Percentiles rank a stretch among this genome's conserved stretches.
Conservation (phyloP, 2,888 invertebrate genomes). For the Oxycera nigricornis region DNA sequence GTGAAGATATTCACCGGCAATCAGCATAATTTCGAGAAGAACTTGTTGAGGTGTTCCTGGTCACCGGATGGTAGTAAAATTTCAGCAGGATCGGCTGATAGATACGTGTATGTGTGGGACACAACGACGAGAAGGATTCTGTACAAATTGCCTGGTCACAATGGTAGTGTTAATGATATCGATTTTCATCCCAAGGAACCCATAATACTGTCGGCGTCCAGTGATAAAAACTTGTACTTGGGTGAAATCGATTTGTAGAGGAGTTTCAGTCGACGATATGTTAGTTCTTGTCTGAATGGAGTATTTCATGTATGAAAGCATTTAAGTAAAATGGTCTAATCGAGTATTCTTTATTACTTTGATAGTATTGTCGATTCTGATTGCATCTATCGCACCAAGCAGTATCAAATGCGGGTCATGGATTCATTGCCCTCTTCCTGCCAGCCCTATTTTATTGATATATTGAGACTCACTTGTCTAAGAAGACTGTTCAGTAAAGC, state of each 20-base stretch:
- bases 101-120: conserved; percentile 97
- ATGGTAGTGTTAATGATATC: conserved; percentile 95
- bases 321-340: no score
- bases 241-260: conserved; percentile 84
- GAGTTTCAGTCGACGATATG: neutral
- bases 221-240: conserved; percentile 93
- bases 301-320: no score
- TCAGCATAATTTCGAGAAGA: conserved; percentile 98
- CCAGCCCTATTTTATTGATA: no score
- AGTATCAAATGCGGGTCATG: no score
- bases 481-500: no score
- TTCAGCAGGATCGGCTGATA: conserved; percentile 89
- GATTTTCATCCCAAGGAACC: conserved; percentile 95
- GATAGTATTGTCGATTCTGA: no score
- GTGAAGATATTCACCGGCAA: conserved; percentile 92
- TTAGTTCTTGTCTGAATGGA: no score
- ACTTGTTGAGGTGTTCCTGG: conserved; percentile 93
- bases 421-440: no score
- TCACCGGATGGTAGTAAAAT: conserved; percentile 86
- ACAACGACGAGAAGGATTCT: conserved; percentile 88
- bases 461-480: no score
- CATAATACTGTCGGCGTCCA: conserved; percentile 90
- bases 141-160: conserved; percentile 97
- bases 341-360: no score
- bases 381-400: no score